Percentiles rank a stretch among this genome's conserved stretches.
Evolutionary conservation across 2,113 vertebrate genomes (phyloP).

Genomic region (Pachycephala philippinensis): DNA sequence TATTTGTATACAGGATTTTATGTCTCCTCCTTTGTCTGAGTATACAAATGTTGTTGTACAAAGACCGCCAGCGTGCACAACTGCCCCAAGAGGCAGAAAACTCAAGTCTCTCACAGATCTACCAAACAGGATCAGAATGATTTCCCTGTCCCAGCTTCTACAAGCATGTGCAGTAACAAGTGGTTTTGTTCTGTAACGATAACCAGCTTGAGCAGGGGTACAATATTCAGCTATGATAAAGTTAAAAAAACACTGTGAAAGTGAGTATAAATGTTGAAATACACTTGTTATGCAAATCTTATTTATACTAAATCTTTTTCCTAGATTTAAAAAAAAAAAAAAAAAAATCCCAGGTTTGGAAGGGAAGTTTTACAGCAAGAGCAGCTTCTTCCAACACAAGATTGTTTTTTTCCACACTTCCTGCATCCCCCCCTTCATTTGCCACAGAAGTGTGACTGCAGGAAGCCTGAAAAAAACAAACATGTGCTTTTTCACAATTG

Average conservation of each 20-base stretch:
- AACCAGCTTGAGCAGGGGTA: background rate
- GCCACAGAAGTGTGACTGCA: background rate
- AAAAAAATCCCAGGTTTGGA: background rate
- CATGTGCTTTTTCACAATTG: background rate
- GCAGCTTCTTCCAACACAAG: background rate
- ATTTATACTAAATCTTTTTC: background rate
- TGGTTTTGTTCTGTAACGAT: background rate
- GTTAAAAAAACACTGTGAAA: background rate
- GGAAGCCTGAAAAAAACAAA: background rate
- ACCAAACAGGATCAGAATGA: background rate
- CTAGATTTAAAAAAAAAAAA: background rate
- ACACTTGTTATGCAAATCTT: background rate
- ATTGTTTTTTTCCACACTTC: background rate
- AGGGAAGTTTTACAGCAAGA: background rate
- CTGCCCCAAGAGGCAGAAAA: background rate
- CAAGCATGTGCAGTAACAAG: background rate
- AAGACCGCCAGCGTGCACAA: background rate
- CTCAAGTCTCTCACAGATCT: background rate
- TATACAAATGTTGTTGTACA: background rate
- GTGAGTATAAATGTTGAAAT: background rate
- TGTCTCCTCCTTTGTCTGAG: background rate
- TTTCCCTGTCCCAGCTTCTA: background rate
- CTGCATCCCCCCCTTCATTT: background rate
- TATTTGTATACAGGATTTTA: background rate
- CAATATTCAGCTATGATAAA: background rate